Base-by-base conservation (phyloP, 2,113 vertebrate species). In the Hippocampus zosterae region DNA sequence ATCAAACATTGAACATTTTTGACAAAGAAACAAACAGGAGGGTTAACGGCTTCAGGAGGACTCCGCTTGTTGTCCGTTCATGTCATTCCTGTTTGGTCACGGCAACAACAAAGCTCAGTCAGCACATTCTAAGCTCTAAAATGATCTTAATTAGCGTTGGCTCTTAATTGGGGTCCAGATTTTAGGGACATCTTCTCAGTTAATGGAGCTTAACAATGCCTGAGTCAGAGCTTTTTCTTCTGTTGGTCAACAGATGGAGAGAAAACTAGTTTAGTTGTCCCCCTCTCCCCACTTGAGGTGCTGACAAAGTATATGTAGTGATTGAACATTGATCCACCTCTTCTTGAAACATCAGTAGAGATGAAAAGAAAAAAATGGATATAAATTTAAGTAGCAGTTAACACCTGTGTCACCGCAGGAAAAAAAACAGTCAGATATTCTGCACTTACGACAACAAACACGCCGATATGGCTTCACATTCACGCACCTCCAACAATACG, bases 31-130 rank as follows among this genome's bases (percentile, higher is more conserved):
- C 8, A 48, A 83, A 80, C 78, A 77, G 66, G 68, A 67, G 61
- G 76, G 77, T 83, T 73, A 74, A 81, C 76, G 69, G 56, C 79
- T 79, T 71, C 84, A 72, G 77, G 52, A 40, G 69, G 76, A 16
- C 72, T 70, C 77, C 53, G 19, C 29, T 59, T 41, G 62, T 67
- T 82, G 67, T 79, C 73, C 9, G 2, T 50, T 41, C 64, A 65
- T 44, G 68, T 79, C 37, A 64, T 67, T 61, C 71, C 73, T 52
- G 61, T 33, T 72, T 46, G 41, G 42, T 66, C 50, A 37, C 25
- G 50, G 71, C 66, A 46, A 65, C 61, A 66, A 15, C 10, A 29
- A 61, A 65, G 15, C 73, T 23, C 52, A 52, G 50, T 63, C 77
- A 67, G 60, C 33, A 52, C 23, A 55, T 57, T 56, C 19, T 15